Evolutionary conservation across 2,113 vertebrate genomes (phyloP).

Genomic region (Heterotis niloticus): DNA sequence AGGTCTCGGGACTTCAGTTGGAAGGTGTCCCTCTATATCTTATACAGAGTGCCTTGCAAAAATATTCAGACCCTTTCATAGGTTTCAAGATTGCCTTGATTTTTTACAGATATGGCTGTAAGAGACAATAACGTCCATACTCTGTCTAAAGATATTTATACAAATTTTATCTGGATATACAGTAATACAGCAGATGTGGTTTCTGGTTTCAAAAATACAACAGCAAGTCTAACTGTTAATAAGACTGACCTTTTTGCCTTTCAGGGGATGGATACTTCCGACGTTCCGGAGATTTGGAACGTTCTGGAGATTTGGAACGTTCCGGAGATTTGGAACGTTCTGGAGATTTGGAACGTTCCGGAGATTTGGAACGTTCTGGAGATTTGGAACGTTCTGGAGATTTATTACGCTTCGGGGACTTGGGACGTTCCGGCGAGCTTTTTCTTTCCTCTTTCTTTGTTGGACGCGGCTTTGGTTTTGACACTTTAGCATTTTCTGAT

Average conservation of each 20-base stretch:
- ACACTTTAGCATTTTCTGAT: constrained; percentile 41
- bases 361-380: not conserved
- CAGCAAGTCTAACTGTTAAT: not conserved
- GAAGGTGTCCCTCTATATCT: too few relatives aligned
- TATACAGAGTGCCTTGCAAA: too few relatives aligned
- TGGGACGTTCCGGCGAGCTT: constrained; percentile 24
- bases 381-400: not conserved
- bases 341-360: constrained; percentile 9
- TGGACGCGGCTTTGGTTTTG: constrained; percentile 33
- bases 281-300: constrained; percentile 8
- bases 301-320: not conserved
- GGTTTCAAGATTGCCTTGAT: too few relatives aligned
- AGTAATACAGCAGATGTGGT: too few relatives aligned
- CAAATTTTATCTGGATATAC: not conserved
- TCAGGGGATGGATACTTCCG: constrained; percentile 32
- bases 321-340: constrained; percentile 8
- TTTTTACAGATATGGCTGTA: too few relatives aligned
- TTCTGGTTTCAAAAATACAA: too few relatives aligned
- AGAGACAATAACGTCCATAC: not conserved
- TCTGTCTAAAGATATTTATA: not conserved
- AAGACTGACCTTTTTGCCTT: constrained; percentile 47
- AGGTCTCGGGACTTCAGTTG: too few relatives aligned
- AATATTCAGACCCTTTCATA: too few relatives aligned
- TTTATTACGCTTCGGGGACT: too few relatives aligned
- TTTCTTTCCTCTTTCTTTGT: constrained; percentile 6